These are phyloP conservation scores for Carpatolechia fugitivella DNA, from an alignment of 2,888 invertebrate species.

Conservation along the genomic window DNA sequence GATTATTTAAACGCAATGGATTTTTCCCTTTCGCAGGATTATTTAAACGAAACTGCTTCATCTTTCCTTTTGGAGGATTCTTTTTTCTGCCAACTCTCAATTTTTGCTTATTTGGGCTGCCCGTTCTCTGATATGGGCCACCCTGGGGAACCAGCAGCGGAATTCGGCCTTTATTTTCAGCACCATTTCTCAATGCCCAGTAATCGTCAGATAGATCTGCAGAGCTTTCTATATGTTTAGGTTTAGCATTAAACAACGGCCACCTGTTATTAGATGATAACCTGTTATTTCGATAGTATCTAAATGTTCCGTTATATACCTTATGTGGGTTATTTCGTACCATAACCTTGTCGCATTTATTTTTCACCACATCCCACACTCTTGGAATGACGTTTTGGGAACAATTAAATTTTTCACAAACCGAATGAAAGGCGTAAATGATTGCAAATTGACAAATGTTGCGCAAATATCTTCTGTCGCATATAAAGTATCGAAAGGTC, in stretches of 20 bases:
- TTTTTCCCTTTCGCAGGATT: background rate
- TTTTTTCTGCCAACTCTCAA: background rate
- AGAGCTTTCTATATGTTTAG: background rate
- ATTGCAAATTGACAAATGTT: background rate
- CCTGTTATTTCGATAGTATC: background rate
- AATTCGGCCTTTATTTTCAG: background rate
- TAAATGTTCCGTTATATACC: background rate
- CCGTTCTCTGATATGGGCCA: too few relatives aligned
- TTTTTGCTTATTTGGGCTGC: too few relatives aligned
- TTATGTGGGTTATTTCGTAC: background rate
- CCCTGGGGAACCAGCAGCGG: too few relatives aligned
- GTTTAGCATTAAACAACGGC: background rate
- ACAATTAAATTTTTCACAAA: background rate
- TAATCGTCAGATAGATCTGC: background rate
- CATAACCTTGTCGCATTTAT: background rate
- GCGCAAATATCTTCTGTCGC: background rate
- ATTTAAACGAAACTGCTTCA: too few relatives aligned
- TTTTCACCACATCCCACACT: background rate
- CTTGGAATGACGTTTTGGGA: background rate
- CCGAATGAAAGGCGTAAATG: background rate
- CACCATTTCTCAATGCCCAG: background rate
- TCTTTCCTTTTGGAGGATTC: background rate
- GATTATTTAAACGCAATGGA: too few relatives aligned
- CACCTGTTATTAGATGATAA: background rate
- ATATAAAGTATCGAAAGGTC: background rate